Conservation (phyloP, 2,113 vertebrate genomes). For the Clinocottus analis region DNA sequence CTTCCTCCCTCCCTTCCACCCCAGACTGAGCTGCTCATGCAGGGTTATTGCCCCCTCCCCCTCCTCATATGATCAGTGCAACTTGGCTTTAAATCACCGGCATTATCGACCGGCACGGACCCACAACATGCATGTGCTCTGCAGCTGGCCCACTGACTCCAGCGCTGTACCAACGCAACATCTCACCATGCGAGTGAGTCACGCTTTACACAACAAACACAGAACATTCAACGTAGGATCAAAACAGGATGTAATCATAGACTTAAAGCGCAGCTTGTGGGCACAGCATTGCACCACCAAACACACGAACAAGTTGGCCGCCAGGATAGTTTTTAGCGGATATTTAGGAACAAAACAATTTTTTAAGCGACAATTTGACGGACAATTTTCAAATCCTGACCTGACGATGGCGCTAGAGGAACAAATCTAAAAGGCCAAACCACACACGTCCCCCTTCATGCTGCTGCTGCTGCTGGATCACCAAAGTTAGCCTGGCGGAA, state of each 20-base stretch:
- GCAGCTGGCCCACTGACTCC: slow-evolving; percentile 2
- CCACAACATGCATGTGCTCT: slow-evolving; percentile 4
- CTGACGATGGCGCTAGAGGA: neutral
- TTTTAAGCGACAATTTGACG: neutral
- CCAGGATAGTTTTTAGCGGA: too few relatives aligned
- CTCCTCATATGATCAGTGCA: slow-evolving; percentile 18
- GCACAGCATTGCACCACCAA: neutral
- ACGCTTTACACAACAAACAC: slow-evolving; percentile 34
- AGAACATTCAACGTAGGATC: neutral
- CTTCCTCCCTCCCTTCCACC: neutral
- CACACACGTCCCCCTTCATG: too few relatives aligned
- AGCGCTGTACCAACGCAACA: neutral
- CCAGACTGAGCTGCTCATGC: slow-evolving; percentile 2
- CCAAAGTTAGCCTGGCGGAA: too few relatives aligned
- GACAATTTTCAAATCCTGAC: neutral
- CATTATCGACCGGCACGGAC: slow-evolving; percentile 8
- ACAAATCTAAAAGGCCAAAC: too few relatives aligned
- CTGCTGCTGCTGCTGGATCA: too few relatives aligned
- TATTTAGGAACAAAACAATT: neutral
- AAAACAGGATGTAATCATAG: slow-evolving; percentile 47
- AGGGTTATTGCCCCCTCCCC: slow-evolving; percentile 21
- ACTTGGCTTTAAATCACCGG: slow-evolving; percentile 27
- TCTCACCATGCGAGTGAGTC: slow-evolving; percentile 36
- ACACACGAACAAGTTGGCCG: neutral
- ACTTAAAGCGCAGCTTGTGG: slow-evolving; percentile 27